phyloP scores from a whole-genome alignment of 2,888 invertebrate genomes.

The Andrena hattorfiana region DNA sequence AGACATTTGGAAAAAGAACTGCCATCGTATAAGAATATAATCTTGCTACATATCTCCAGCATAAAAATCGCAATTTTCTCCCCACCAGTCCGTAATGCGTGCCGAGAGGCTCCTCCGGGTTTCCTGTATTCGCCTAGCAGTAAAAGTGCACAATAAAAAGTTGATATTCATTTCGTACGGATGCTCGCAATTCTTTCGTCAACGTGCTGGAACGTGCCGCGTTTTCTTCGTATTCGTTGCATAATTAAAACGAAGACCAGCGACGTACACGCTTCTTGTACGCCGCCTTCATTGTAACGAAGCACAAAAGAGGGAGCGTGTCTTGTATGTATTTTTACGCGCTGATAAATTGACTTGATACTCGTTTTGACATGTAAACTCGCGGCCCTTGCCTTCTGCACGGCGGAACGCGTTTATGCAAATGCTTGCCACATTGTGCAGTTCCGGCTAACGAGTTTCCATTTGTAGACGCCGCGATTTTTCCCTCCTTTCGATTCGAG shows the following conservation, averaged over 20 bases:
- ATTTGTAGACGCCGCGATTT: conserved; percentile 9
- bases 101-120: not conserved
- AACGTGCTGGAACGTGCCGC: not conserved
- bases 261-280: not conserved
- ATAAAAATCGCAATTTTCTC: not conserved
- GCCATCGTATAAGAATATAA: no score
- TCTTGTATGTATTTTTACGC: conserved; percentile 15
- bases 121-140: not conserved
- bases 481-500: not conserved
- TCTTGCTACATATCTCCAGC: not conserved
- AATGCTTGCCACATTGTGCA: conserved; percentile 22
- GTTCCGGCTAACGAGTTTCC: conserved; percentile 39
- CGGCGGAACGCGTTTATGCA: conserved; percentile 36
- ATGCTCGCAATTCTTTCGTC: not conserved
- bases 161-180: conserved; percentile 4
- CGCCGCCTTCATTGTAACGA: not conserved
- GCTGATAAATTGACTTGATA: conserved; percentile 40
- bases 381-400: not conserved
- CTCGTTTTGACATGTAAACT: conserved; percentile 22
- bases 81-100: not conserved
- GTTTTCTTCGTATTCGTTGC: conserved; percentile 12
- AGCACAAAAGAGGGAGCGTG: conserved; percentile 4
- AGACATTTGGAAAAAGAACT: no score
- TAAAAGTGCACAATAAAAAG: not conserved
- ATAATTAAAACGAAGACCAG: conserved; percentile 17